These are phyloP conservation scores for Aspidiotus rigidus DNA, from an alignment of 2,888 invertebrate species.

Conservation along the genomic window DNA sequence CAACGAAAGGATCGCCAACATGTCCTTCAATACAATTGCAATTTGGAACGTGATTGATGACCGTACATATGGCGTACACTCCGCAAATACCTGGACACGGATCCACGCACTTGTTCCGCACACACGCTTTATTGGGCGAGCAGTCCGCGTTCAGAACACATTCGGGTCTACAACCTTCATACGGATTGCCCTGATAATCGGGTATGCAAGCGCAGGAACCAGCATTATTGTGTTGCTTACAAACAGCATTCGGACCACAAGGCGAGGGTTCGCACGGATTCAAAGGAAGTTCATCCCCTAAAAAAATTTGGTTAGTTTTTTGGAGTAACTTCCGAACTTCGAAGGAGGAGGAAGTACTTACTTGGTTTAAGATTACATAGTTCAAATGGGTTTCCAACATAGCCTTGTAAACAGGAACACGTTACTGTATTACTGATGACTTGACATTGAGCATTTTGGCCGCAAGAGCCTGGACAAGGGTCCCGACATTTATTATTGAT, in stretches of 20 bases:
- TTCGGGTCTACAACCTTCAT: conserved; percentile 58
- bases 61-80: conserved; percentile 59
- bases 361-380: conserved; percentile 58
- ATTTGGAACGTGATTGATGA: conserved; percentile 51
- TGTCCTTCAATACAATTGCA: conserved; percentile 51
- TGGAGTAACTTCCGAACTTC: neutral
- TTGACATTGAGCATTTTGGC: conserved; percentile 66
- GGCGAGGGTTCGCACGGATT: conserved; percentile 52
- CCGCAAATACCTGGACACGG: conserved; percentile 72
- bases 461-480: conserved; percentile 74
- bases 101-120: conserved; percentile 65
- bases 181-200: conserved; percentile 63
- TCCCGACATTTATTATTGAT: conserved; percentile 70
- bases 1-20: conserved; percentile 52
- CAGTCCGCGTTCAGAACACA: conserved; percentile 80
- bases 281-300: conserved; percentile 21
- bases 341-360: conserved; percentile 40
- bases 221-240: conserved; percentile 64
- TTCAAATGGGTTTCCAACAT: conserved; percentile 71
- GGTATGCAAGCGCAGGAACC: conserved; percentile 71
- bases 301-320: neutral
- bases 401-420: conserved; percentile 66
- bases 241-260: conserved; percentile 75
- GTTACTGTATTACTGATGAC: conserved; percentile 72
- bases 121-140: conserved; percentile 61